Conservation (phyloP, 2,888 invertebrate genomes). For the Lithophane leautieri region DNA sequence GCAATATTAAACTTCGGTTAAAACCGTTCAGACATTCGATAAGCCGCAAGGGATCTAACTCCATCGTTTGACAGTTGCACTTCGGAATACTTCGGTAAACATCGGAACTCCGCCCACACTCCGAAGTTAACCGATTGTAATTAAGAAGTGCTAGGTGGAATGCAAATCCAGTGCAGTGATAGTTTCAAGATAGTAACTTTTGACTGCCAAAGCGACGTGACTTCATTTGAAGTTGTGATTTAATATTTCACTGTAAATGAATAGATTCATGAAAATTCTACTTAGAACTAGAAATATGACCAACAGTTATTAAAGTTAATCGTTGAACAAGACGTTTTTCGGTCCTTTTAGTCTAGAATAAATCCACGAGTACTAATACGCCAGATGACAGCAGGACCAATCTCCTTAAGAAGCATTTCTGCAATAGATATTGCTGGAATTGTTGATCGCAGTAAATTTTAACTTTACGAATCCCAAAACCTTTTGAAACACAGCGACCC, state of each 20-base stretch:
- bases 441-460: background rate
- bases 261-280: background rate
- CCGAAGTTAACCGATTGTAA: slow-evolving; percentile 74
- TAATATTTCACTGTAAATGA: slow-evolving; percentile 14
- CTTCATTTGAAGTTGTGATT: slow-evolving; percentile 41
- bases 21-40: slow-evolving; percentile 37
- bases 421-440: background rate
- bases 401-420: background rate
- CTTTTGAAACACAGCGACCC: background rate
- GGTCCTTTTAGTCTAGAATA: background rate
- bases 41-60: slow-evolving; percentile 26
- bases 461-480: background rate
- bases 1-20: slow-evolving; percentile 16
- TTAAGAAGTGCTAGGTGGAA: slow-evolving; percentile 74
- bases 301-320: background rate
- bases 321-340: background rate
- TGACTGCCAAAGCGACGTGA: slow-evolving; percentile 59
- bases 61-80: slow-evolving; percentile 28
- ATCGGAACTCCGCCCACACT: slow-evolving; percentile 41
- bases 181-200: slow-evolving; percentile 56
- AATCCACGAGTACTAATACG: background rate
- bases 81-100: slow-evolving; percentile 31
- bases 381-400: background rate
- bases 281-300: background rate
- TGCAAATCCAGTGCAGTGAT: slow-evolving; percentile 69